Conservation (phyloP, 2,113 vertebrate species). For the Motacilla tschutschensis region DNA sequence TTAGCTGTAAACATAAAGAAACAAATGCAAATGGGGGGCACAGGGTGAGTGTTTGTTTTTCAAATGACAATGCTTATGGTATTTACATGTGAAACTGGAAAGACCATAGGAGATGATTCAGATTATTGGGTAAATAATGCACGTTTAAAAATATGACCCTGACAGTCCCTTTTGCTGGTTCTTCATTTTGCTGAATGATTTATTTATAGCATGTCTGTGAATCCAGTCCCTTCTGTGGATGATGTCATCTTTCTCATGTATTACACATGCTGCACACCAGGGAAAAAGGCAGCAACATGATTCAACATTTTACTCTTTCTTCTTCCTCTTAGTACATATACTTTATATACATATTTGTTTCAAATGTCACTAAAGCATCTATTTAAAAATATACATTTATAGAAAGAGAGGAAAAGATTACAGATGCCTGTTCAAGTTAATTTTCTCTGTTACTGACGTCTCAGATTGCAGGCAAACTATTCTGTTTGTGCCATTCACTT, state of each 20-base stretch:
- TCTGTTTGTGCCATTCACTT: background rate
- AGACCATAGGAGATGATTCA: background rate
- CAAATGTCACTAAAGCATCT: background rate
- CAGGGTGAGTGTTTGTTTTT: background rate
- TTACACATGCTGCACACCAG: conserved; percentile 6
- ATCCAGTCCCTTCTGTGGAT: conserved; percentile 4
- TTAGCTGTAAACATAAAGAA: background rate
- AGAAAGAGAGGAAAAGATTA: background rate
- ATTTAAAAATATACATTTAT: background rate
- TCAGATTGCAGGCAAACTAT: background rate
- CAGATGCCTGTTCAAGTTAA: background rate
- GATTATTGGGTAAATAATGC: background rate
- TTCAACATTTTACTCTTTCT: background rate
- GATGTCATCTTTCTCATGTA: conserved; percentile 41
- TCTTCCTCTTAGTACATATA: background rate
- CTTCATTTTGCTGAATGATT: conserved; percentile 28
- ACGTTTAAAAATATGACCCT: background rate
- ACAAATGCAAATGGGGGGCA: background rate
- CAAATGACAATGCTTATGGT: background rate
- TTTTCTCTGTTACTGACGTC: background rate
- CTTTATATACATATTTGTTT: background rate
- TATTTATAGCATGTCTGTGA: conserved; percentile 11
- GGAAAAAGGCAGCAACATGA: background rate
- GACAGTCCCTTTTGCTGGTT: background rate
- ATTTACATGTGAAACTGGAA: background rate